These are phyloP conservation scores for Raja brachyura DNA, from an alignment of 2,113 vertebrate species.

Conservation along the genomic window DNA sequence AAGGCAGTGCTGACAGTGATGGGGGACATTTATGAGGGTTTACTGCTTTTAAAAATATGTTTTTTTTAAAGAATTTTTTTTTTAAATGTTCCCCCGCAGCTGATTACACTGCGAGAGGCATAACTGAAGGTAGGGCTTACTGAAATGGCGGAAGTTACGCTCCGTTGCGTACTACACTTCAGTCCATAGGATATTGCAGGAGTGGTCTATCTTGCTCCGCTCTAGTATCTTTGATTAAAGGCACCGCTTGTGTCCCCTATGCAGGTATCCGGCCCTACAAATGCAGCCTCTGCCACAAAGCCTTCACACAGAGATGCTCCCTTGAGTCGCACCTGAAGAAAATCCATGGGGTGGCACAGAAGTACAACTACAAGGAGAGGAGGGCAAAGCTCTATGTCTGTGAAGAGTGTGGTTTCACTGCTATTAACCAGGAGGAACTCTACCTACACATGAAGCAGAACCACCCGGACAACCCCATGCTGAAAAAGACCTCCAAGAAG, in stretches of 20 bases:
- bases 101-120: no score
- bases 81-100: no score
- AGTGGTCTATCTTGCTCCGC: no score
- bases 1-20: no score
- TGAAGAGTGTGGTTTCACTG: constrained; percentile 73
- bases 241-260: background rate
- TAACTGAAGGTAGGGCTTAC: no score
- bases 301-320: constrained; percentile 77
- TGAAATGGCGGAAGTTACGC: no score
- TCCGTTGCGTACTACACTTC: no score
- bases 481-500: constrained; percentile 73
- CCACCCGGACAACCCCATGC: constrained; percentile 61
- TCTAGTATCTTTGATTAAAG: background rate
- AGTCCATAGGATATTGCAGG: no score
- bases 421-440: constrained; percentile 67
- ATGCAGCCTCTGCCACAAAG: constrained; percentile 71
- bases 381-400: constrained; percentile 74
- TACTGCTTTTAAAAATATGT: no score
- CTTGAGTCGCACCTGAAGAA: constrained; percentile 75
- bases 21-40: no score
- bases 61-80: no score
- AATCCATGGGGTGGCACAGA: constrained; percentile 70
- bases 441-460: constrained; percentile 58
- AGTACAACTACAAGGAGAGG: constrained; percentile 72
- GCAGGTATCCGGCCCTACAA: constrained; percentile 76